phyloP scores from a whole-genome alignment of 2,888 invertebrate species.

The Apodemia mormo region DNA sequence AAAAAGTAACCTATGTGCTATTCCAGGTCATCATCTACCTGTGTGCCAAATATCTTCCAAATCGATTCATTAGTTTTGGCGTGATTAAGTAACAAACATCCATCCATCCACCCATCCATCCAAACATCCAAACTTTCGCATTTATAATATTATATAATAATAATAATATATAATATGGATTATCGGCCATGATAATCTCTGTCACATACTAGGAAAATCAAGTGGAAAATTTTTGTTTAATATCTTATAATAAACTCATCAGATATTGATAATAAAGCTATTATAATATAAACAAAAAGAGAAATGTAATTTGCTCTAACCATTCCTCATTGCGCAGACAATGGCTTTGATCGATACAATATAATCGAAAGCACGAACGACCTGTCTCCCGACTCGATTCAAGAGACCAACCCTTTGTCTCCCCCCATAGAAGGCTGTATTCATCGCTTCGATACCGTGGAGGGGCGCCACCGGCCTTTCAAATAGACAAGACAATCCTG shows the following conservation, averaged over 20 bases:
- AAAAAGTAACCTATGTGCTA: too few species aligned
- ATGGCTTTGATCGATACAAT: slow-evolving; percentile 78
- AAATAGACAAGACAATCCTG: slow-evolving; percentile 81
- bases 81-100: too few species aligned
- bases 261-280: slow-evolving; percentile 31
- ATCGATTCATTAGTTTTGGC: too few species aligned
- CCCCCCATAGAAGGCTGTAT: slow-evolving; percentile 77
- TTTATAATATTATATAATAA: too few species aligned
- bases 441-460: slow-evolving; percentile 70
- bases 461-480: slow-evolving; percentile 78
- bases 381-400: slow-evolving; percentile 77
- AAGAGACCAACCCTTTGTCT: slow-evolving; percentile 81
- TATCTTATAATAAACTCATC: not conserved
- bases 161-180: too few species aligned
- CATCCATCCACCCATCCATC: too few species aligned
- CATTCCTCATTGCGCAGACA: slow-evolving; percentile 75
- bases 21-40: too few species aligned
- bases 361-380: slow-evolving; percentile 77
- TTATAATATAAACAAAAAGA: slow-evolving; percentile 56
- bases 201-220: too few species aligned
- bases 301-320: slow-evolving; percentile 80
- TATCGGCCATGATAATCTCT: too few species aligned
- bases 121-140: too few species aligned
- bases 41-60: too few species aligned
- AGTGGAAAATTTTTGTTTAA: too few species aligned